Percentiles rank a stretch among this genome's conserved stretches.
These are phyloP conservation scores for Cyprinodon diabolis DNA, from an alignment of 2,797 vertebrate species.

Conservation along the genomic window DNA sequence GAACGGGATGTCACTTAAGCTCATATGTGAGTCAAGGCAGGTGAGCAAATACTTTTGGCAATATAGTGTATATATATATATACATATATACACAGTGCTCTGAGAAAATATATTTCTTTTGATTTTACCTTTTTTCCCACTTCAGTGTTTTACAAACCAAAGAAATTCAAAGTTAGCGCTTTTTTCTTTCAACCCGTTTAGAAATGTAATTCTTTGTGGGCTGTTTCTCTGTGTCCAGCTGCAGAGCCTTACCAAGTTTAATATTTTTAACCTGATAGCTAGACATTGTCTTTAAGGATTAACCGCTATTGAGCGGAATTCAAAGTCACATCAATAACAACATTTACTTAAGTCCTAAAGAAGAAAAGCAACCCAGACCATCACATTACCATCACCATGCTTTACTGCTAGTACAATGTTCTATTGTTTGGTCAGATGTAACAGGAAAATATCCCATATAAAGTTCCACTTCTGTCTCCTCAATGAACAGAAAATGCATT, in stretches of 20 bases:
- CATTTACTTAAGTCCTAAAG: background rate
- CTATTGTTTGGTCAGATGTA: background rate
- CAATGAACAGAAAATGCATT: background rate
- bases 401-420: background rate
- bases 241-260: background rate
- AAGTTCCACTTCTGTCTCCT: background rate
- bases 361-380: background rate
- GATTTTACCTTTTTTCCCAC: background rate
- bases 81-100: slow-evolving; percentile 35
- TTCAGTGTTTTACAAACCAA: background rate
- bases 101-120: background rate
- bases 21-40: no score
- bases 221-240: background rate
- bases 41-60: no score
- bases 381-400: background rate
- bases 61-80: no score
- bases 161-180: background rate
- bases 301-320: background rate
- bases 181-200: background rate
- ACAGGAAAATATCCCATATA: background rate
- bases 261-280: background rate
- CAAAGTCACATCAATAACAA: background rate
- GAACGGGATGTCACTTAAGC: no score
- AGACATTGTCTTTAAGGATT: background rate
- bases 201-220: background rate